Evolutionary conservation across 2,888 invertebrate species (phyloP).

Genomic region (Pachymerium ferrugineum): DNA sequence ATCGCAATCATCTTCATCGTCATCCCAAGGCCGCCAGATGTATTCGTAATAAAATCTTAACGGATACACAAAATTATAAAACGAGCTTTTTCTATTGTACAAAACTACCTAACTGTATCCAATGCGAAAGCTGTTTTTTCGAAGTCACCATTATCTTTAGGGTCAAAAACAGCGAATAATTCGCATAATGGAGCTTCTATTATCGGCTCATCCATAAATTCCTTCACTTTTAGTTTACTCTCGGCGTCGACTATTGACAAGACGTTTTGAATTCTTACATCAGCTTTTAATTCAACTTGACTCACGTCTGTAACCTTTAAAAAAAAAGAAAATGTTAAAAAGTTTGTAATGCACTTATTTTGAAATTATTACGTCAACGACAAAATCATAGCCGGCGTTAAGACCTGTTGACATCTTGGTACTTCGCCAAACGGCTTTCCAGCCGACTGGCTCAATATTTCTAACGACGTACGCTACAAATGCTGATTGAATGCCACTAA

Average conservation of each 20-base stretch:
- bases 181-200: slow-evolving; percentile 39
- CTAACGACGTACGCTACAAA: slow-evolving; percentile 35
- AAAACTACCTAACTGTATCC: slow-evolving; percentile 38
- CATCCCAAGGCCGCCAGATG: slow-evolving; percentile 41
- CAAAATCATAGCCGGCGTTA: slow-evolving; percentile 35
- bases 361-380: slow-evolving; percentile 37
- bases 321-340: neutral
- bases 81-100: neutral
- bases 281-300: slow-evolving; percentile 36
- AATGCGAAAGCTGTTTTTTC: slow-evolving; percentile 39
- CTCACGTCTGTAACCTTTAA: slow-evolving; percentile 36
- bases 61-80: no score
- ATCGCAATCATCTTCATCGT: slow-evolving; percentile 37
- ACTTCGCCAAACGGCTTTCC: slow-evolving; percentile 39
- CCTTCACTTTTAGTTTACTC: slow-evolving; percentile 22
- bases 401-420: slow-evolving; percentile 7
- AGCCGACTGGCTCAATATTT: slow-evolving; percentile 38
- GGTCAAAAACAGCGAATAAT: slow-evolving; percentile 39
- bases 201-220: slow-evolving; percentile 25
- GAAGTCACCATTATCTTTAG: slow-evolving; percentile 38
- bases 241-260: slow-evolving; percentile 29
- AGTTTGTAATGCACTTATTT: neutral
- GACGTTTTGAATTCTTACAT: slow-evolving; percentile 32
- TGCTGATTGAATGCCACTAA: slow-evolving; percentile 33
- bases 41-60: slow-evolving; percentile 39